These are phyloP conservation scores for Pilophorus perplexus DNA, from an alignment of 2,888 invertebrate species.

Conservation along the genomic window DNA sequence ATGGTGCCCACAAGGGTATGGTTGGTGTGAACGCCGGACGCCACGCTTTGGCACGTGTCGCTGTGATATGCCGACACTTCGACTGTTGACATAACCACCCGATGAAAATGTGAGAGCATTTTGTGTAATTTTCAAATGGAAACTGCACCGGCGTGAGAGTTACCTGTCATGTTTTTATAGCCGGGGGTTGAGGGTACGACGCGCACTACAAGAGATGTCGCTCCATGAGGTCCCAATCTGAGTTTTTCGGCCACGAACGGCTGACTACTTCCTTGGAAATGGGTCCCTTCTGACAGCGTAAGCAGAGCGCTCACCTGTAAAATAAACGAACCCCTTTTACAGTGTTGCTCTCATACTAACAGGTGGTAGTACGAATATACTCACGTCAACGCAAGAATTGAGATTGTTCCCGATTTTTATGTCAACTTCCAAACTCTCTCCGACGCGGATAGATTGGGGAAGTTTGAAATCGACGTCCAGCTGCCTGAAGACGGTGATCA, in stretches of 20 bases:
- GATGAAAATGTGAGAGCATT: background rate
- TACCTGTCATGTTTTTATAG: constrained; percentile 65
- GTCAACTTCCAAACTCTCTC: constrained; percentile 66
- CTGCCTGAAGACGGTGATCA: constrained; percentile 62
- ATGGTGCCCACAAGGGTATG: constrained; percentile 63
- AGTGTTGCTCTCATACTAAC: too few relatives aligned
- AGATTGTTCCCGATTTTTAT: constrained; percentile 67
- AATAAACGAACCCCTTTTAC: background rate
- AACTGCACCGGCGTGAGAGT: too few relatives aligned
- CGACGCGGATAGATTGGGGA: constrained; percentile 61
- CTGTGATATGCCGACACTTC: constrained; percentile 67
- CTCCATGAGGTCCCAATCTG: constrained; percentile 64
- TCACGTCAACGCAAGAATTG: constrained; percentile 68
- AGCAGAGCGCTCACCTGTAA: constrained; percentile 63
- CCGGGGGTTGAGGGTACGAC: constrained; percentile 64
- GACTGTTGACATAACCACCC: constrained; percentile 54
- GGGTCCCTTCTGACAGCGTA: constrained; percentile 64
- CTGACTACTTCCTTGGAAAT: constrained; percentile 64
- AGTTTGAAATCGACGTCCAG: constrained; percentile 63
- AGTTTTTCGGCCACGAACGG: constrained; percentile 65
- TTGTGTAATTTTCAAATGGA: too few relatives aligned
- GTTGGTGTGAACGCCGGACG: constrained; percentile 56
- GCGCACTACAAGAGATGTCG: constrained; percentile 64
- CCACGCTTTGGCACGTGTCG: constrained; percentile 62
- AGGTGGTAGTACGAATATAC: too few relatives aligned